Percentiles rank a stretch among this genome's conserved stretches.
Evolutionary conservation across 2,888 invertebrate genomes (phyloP).

Genomic region (Thymelicus acteon): DNA sequence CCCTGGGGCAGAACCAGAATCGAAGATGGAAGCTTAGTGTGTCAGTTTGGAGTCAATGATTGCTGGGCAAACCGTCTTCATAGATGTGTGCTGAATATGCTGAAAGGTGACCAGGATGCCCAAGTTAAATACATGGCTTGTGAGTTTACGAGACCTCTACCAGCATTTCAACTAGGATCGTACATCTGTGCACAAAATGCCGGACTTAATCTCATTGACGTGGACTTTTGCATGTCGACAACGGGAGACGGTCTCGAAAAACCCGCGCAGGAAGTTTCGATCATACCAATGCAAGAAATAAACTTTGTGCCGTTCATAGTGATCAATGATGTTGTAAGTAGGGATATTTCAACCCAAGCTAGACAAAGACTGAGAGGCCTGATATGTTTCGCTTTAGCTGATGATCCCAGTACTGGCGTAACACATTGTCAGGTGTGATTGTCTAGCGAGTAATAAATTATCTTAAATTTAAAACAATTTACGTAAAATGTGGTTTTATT

Average conservation of each 20-base stretch:
- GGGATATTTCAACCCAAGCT: not conserved
- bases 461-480: no score
- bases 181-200: conserved; percentile 61
- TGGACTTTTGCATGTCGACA: conserved; percentile 64
- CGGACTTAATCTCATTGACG: conserved; percentile 59
- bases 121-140: conserved; percentile 71
- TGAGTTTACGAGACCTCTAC: conserved; percentile 62
- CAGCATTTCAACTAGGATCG: conserved; percentile 53
- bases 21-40: conserved; percentile 54
- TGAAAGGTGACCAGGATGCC: conserved; percentile 60
- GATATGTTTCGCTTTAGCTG: conserved; percentile 66
- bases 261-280: conserved; percentile 56
- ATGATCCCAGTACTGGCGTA: conserved; percentile 58
- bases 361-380: conserved; percentile 52
- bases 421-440: conserved; percentile 54
- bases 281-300: conserved; percentile 59
- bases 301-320: conserved; percentile 68
- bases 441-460: not conserved
- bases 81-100: conserved; percentile 54
- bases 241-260: conserved; percentile 60
- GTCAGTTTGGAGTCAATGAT: conserved; percentile 63
- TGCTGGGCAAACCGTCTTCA: conserved; percentile 76
- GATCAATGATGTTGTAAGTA: conserved; percentile 54
- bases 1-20: conserved; percentile 73
- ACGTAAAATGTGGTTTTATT: no score